A percentile compares a stretch with the other conserved stretches of the same genome.
Conservation (phyloP, 2,888 invertebrate species). For the Aspidapion aeneum region DNA sequence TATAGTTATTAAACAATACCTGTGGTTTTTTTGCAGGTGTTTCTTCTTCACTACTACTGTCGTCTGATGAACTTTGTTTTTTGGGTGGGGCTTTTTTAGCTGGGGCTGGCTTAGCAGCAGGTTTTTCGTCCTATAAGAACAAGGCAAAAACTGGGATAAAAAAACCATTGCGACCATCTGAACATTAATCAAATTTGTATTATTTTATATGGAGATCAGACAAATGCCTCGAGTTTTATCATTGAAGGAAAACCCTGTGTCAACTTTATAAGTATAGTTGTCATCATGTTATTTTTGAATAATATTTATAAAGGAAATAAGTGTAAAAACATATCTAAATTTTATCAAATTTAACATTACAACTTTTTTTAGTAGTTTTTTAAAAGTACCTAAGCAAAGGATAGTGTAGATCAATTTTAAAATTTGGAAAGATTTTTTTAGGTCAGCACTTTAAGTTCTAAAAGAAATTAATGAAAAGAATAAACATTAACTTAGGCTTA, state of each 20-base stretch:
- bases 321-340: conserved; percentile 27
- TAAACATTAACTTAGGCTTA: too few species aligned
- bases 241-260: not conserved
- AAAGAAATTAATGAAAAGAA: too few species aligned
- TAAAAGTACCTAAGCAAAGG: too few species aligned
- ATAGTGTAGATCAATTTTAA: too few species aligned
- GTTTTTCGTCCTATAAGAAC: not conserved
- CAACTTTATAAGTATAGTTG: not conserved
- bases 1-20: too few species aligned
- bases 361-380: too few species aligned
- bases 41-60: conserved; percentile 28
- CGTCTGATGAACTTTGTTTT: conserved; percentile 40
- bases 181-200: not conserved
- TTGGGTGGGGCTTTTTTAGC: conserved; percentile 21
- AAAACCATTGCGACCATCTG: too few species aligned
- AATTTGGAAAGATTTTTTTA: too few species aligned
- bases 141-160: too few species aligned
- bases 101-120: not conserved
- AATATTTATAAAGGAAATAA: too few species aligned
- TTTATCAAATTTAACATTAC: too few species aligned
- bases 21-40: conserved; percentile 32
- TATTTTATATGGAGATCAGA: not conserved
- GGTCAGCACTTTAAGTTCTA: too few species aligned
- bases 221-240: not conserved
- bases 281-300: not conserved